A percentile compares a stretch with the other conserved stretches of the same genome.
These are phyloP conservation scores for Acromyrmex charruanus DNA, from an alignment of 1,140 invertebrate genomes.

Conservation along the genomic window DNA sequence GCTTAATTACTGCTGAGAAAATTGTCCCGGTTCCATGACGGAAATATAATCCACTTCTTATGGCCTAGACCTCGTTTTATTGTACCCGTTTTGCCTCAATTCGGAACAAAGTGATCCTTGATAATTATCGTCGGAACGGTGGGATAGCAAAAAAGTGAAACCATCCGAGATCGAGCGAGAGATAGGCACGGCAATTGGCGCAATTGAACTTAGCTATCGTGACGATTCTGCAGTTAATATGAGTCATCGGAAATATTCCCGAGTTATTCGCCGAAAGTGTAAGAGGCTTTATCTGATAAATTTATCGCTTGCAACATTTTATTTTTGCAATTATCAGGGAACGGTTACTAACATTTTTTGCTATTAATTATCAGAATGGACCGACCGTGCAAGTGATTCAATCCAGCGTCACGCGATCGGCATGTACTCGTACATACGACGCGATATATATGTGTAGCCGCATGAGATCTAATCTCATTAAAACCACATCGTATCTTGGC, in stretches of 20 bases:
- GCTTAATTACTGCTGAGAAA: slow-evolving; percentile 43
- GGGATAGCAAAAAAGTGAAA: slow-evolving; percentile 44
- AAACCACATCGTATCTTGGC: slow-evolving; percentile 40
- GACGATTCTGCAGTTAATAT: slow-evolving; percentile 4
- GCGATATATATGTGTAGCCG: slow-evolving; percentile 15
- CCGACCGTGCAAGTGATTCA: not conserved
- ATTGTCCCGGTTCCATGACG: slow-evolving; percentile 2
- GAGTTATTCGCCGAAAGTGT: not conserved
- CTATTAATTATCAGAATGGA: slow-evolving; percentile 10
- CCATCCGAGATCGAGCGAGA: slow-evolving; percentile 10
- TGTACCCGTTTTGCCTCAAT: slow-evolving; percentile 22
- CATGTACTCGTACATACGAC: not conserved
- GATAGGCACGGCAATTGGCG: slow-evolving; percentile 13
- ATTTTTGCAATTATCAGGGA: not conserved
- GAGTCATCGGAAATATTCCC: slow-evolving; percentile 21
- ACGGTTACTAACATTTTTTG: not conserved
- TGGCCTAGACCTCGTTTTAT: slow-evolving; percentile 31
- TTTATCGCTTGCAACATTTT: not conserved
- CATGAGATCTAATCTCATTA: slow-evolving; percentile 63
- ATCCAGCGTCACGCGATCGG: slow-evolving; percentile 41
- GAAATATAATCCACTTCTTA: slow-evolving; percentile 42
- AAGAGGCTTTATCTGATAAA: not conserved
- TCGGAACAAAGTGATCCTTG: slow-evolving; percentile 50
- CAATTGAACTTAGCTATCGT: slow-evolving; percentile 17
- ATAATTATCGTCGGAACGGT: slow-evolving; percentile 22